Base-by-base conservation (phyloP, 2,888 invertebrate species). In the Epinotia brunnichana region DNA sequence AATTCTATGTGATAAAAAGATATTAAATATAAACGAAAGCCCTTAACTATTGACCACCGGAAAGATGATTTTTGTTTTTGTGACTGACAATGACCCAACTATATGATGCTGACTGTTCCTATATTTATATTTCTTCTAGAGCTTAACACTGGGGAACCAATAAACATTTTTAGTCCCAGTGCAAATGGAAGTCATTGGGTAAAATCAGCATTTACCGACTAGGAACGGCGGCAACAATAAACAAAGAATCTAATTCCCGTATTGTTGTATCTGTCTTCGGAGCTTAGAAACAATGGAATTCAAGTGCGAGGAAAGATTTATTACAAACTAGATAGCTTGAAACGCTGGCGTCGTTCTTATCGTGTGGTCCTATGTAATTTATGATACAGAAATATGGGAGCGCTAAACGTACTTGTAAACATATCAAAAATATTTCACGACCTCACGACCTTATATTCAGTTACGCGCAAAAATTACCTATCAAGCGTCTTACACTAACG, bases 301-400 rank as follows among this genome's bases (percentile, higher is more conserved):
- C 73, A 73, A 69, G 73, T 62, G 62, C 69, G 19, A 61, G 71
- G 61, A 69, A 73, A 73, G 73, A 73, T 73, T 73, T 73, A 73
- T 73, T 69, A 63, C 68, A 41, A 73, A 73, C 68, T 73, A 63
- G 73, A 73, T 73, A 69, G 68, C 68, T 56, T 62, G 68, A 39
- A 63, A 39, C 21, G 61, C 10, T 21, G 21, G 56, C 39, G 54
- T 21, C 54, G 53, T 10, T 64, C 67, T 67, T 72, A 72, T 72
- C 67, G 64, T 67, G 63, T 69, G 41, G 54, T 71, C 54, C 66
- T 61, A 66, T 66, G 44, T 53, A 54, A 71, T 67, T 67, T 71
- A 67, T 71, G 54, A 54, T 56, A 41, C n/a, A 56, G 54, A 41
- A 41, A 66, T 56, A n/a, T 51, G n/a, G 9, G n/a, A 24, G n/a